Evolutionary conservation across 2,797 vertebrate species (phyloP), one percentile per base, ranked within the genome.

Genomic region (Eospalax fontanierii): DNA sequence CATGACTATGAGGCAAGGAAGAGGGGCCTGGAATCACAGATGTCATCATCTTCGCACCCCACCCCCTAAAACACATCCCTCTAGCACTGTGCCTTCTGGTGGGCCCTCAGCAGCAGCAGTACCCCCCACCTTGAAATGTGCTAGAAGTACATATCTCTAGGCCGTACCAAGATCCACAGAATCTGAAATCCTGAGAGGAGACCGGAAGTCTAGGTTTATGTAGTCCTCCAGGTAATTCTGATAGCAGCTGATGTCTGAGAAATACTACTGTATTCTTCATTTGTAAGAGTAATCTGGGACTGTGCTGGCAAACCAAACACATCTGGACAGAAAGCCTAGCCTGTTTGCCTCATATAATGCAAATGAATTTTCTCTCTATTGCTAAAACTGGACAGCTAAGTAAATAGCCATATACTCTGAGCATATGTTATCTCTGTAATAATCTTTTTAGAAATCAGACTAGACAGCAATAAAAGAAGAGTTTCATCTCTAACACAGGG

Each of bases 311-410:
- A 90, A 65, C 38, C 33, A 54, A 73, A 66, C 50, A 43, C 14
- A 16, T 46, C 54, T 80, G 0, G 1, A 35, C 2, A 28, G 75
- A 82, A 92, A 95, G n/a, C 21, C 83, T 92, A 15, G 75, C n/a
- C 43, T 35, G 24, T 24, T 9, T 43, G 15, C 12, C 68, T 50
- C 71, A 50, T 4, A 1, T 19, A 43, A 80, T 63, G 50, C 50
- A 38, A 78, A 40, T 1, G 2, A 43, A 19, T 30, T 85, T 93
- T 86, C 0, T 0, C 46, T 15, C 0, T 30, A 0, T 1, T 83
- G 79, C 76, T 80, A 78, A 91, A 96, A 92, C 28, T 3, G 16
- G 2, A 33, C 26, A 33, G n/a, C 81, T 61, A 80, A 94, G 80
- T 6, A 81, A 40, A 76, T 19, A 35, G 43, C n/a, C 86, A 59